phyloP scores from a whole-genome alignment of 1,140 invertebrate genomes.

The Diprion similis region DNA sequence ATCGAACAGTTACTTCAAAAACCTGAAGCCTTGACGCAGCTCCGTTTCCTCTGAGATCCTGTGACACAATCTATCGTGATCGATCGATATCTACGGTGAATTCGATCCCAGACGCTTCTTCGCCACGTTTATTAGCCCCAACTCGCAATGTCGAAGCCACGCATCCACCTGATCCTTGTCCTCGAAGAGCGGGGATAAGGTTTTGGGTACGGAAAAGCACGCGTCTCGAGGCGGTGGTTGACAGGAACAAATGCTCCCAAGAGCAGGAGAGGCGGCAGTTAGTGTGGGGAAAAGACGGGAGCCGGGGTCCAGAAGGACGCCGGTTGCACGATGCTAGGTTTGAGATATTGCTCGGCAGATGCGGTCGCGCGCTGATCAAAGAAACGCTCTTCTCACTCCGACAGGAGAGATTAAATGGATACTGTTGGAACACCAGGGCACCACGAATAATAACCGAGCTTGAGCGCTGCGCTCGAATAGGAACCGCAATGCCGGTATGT shows the following conservation, averaged over 20 bases:
- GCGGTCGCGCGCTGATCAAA: constrained; percentile 61
- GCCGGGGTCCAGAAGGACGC: constrained; percentile 50
- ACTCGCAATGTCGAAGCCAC: too few relatives aligned
- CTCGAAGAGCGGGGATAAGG: neutral
- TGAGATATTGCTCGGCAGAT: constrained; percentile 61
- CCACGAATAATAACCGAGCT: constrained; percentile 54
- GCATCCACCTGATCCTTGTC: too few relatives aligned
- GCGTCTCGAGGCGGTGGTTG: constrained; percentile 41
- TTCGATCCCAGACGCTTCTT: too few relatives aligned
- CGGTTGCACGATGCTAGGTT: constrained; percentile 46
- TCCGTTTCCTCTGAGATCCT: too few relatives aligned
- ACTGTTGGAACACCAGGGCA: constrained; percentile 53
- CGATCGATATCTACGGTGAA: too few relatives aligned
- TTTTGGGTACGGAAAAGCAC: constrained; percentile 22
- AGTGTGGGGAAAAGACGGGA: constrained; percentile 49
- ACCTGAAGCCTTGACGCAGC: too few relatives aligned
- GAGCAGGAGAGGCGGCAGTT: neutral
- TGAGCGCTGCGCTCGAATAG: too few relatives aligned
- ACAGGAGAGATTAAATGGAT: constrained; percentile 59
- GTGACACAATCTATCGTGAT: too few relatives aligned
- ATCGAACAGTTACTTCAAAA: too few relatives aligned
- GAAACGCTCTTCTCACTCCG: constrained; percentile 54
- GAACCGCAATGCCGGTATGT: neutral
- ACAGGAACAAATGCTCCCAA: constrained; percentile 58
- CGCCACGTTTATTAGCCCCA: too few relatives aligned